Conservation (phyloP, 2,113 vertebrate species). For the Callaeas wilsoni region DNA sequence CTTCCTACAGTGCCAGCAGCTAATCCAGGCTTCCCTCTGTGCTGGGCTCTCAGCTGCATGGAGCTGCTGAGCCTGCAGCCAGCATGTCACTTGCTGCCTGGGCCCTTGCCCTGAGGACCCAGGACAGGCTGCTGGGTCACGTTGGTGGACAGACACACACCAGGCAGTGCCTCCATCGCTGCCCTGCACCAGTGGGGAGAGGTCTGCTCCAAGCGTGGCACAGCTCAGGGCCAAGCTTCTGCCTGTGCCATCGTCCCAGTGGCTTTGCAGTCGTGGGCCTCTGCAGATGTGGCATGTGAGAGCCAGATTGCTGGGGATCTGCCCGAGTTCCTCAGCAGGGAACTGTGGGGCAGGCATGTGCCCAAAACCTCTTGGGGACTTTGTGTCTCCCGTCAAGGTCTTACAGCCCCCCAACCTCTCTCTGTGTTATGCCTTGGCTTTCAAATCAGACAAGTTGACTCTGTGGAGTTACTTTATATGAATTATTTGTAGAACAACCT, state of each 20-base stretch:
- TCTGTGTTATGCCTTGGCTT: neutral
- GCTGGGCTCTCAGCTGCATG: constrained; percentile 1
- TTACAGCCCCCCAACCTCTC: neutral
- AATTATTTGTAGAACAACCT: neutral
- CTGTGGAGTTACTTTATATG: neutral
- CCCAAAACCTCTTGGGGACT: neutral
- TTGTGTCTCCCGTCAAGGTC: neutral
- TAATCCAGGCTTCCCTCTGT: constrained; percentile 55
- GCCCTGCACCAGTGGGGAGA: rapidly evolving
- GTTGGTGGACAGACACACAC: neutral
- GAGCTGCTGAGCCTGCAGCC: constrained; percentile 32
- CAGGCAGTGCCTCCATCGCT: neutral
- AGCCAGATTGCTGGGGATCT: neutral
- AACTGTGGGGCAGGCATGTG: neutral
- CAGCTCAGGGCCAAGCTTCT: neutral
- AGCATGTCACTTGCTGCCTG: neutral
- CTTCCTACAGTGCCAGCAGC: constrained; percentile 49
- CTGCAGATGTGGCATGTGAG: neutral
- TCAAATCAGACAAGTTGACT: neutral
- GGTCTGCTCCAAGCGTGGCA: neutral
- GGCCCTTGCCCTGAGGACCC: neutral
- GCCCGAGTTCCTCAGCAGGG: neutral
- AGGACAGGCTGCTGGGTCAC: neutral
- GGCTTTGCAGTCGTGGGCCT: neutral
- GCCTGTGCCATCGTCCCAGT: rapidly evolving